Percentiles rank a stretch among this genome's conserved stretches.
Conservation (phyloP, 2,888 invertebrate species). For the Eutolmus rufibarbis region DNA sequence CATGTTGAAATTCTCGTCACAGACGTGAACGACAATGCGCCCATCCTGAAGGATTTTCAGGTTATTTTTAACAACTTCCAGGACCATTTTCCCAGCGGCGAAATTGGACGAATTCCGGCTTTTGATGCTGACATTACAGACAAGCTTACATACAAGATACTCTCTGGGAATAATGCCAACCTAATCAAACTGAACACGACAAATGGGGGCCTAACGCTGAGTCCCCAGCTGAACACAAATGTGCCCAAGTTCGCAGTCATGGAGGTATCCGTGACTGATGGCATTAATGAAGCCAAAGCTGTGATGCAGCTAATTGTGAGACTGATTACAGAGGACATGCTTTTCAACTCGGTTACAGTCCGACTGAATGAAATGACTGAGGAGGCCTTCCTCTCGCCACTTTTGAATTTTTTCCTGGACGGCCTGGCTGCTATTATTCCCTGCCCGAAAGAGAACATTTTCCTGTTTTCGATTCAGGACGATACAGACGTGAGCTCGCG, state of each 20-base stretch:
- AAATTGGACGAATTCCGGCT: constrained; percentile 91
- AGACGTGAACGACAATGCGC: constrained; percentile 95
- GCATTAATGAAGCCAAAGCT: constrained; percentile 91
- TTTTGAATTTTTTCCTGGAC: constrained; percentile 86
- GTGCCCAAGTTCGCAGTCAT: constrained; percentile 92
- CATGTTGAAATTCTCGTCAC: constrained; percentile 87
- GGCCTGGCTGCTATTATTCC: constrained; percentile 91
- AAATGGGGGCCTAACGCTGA: constrained; percentile 84
- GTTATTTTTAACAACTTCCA: constrained; percentile 95
- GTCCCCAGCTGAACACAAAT: constrained; percentile 93
- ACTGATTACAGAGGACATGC: constrained; percentile 92
- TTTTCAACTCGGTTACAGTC: constrained; percentile 92
- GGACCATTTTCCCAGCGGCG: constrained; percentile 90
- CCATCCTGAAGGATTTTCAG: constrained; percentile 87
- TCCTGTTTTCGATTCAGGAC: constrained; percentile 90
- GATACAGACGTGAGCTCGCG: constrained; percentile 88
- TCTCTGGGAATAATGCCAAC: constrained; percentile 93
- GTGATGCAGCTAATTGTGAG: constrained; percentile 90
- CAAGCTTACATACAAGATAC: constrained; percentile 78
- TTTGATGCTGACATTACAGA: constrained; percentile 95
- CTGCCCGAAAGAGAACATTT: constrained; percentile 90
- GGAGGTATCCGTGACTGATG: constrained; percentile 93
- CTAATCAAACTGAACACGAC: constrained; percentile 83
- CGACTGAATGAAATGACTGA: constrained; percentile 92
- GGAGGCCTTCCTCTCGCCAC: constrained; percentile 87